Evolutionary conservation across 2,797 vertebrate genomes (phyloP), one percentile per base, ranked within the genome.

Genomic region (Danio aesculapii): DNA sequence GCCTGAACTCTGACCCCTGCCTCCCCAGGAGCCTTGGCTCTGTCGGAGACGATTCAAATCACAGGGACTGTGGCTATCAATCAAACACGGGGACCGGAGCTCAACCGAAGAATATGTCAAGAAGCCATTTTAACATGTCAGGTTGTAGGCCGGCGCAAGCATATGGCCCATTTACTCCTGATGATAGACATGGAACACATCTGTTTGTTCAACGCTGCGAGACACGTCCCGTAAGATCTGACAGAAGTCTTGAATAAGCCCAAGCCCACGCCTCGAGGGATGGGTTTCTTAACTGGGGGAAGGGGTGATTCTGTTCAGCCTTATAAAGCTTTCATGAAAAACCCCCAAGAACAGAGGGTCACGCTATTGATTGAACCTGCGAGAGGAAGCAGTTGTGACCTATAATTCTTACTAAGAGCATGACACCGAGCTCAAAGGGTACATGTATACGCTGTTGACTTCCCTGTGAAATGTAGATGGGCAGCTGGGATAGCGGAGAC

Each of bases 51-150:
- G 61, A 82, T 84, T 83, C 81, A 16, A 52, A 81, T 78, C 72
- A 47, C 30, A 81, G 68, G 66, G 72, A 82, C 79, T 81, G 75
- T 68, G 84, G 76, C 85, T 69, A 82, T 88, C 83, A 86, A 86
- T 88, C 85, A 85, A 82, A 77, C 16, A 73, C 6, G 16, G 17
- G 50, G 44, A 57, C 30, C 3, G 80, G 71, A 86, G 75, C 58
- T 77, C 52, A 61, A 84, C 64, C 52, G n/a, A 57, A 69, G 50
- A 39, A 49, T 0, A 30, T 30, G 8, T 71, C 52, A 73, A 73
- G 43, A 75, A 70, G 64, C 75, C 57, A 71, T 77, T 75, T 83
- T 67, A 73, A 69, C 78, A 53, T 79, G 84, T 72, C 80, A 84
- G 59, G 79, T 61, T 70, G 62, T 69, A 73, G 67, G 77, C 74